A percentile compares a stretch with the other conserved stretches of the same genome.
Conservation (phyloP, 2,797 vertebrate genomes). For the Poeciliopsis infans region DNA sequence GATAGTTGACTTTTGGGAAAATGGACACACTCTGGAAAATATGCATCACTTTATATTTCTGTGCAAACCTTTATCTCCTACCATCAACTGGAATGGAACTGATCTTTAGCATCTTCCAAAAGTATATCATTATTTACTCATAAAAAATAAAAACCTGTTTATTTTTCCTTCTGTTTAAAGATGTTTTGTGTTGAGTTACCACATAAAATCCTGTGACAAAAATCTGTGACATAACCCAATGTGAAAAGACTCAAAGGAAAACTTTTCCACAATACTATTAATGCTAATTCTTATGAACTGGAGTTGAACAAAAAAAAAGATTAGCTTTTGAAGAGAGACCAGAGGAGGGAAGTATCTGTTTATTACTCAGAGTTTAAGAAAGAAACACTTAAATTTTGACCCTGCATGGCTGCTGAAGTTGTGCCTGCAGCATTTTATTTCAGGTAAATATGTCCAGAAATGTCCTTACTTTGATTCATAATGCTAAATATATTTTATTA, state of each 20-base stretch:
- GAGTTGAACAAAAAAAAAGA: not conserved
- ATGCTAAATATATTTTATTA: not conserved
- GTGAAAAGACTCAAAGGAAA: not conserved
- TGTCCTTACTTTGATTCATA: not conserved
- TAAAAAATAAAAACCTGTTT: not conserved
- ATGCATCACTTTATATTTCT: slow-evolving; percentile 36
- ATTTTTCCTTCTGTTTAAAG: not conserved
- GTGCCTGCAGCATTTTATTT: slow-evolving; percentile 1
- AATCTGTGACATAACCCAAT: not conserved
- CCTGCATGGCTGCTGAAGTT: not conserved
- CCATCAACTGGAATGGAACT: not conserved
- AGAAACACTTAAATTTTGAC: not conserved
- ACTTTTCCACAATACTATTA: not conserved
- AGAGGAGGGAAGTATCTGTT: not conserved
- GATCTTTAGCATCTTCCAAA: not conserved
- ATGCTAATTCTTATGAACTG: not conserved
- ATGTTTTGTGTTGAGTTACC: not conserved
- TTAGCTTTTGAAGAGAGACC: not conserved
- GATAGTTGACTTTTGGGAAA: slow-evolving; percentile 59
- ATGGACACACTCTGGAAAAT: slow-evolving; percentile 57
- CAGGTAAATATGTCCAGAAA: not conserved
- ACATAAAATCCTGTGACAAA: not conserved
- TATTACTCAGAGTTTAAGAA: not conserved
- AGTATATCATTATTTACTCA: not conserved
- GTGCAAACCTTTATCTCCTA: slow-evolving; percentile 41